Evolutionary conservation across 1,140 invertebrate species (phyloP).

Genomic region (Epicauta chinensis): DNA sequence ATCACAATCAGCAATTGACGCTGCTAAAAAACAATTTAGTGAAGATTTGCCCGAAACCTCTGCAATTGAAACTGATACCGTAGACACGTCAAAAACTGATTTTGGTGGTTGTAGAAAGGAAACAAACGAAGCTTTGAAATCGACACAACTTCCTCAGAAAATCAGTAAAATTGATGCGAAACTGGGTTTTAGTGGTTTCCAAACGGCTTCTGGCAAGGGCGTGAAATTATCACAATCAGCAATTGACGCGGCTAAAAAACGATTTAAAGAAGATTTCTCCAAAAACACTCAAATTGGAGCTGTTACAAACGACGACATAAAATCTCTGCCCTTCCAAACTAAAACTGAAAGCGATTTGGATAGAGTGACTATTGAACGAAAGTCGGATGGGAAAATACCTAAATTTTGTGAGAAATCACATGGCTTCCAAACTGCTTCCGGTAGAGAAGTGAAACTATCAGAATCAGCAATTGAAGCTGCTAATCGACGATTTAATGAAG

Average conservation of each 20-base stretch:
- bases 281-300: background rate
- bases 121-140: background rate
- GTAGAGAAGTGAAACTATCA: slow-evolving; percentile 11
- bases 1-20: slow-evolving; percentile 15
- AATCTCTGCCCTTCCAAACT: background rate
- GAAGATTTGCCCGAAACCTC: background rate
- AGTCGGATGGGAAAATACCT: background rate
- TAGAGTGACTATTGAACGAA: background rate
- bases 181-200: slow-evolving; percentile 13
- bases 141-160: background rate
- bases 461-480: slow-evolving; percentile 19
- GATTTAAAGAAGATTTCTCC: background rate
- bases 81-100: too few relatives aligned
- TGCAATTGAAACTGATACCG: background rate
- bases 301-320: background rate
- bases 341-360: too few relatives aligned
- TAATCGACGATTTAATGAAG: slow-evolving; percentile 2
- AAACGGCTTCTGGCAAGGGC: background rate
- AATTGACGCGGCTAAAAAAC: slow-evolving; percentile 18
- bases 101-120: too few relatives aligned
- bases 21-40: slow-evolving; percentile 11
- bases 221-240: slow-evolving; percentile 12
- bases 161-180: background rate
- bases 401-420: slow-evolving; percentile 5
- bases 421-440: background rate